phyloP scores from a whole-genome alignment of 2,888 invertebrate species.

The Calameuta filiformis region DNA sequence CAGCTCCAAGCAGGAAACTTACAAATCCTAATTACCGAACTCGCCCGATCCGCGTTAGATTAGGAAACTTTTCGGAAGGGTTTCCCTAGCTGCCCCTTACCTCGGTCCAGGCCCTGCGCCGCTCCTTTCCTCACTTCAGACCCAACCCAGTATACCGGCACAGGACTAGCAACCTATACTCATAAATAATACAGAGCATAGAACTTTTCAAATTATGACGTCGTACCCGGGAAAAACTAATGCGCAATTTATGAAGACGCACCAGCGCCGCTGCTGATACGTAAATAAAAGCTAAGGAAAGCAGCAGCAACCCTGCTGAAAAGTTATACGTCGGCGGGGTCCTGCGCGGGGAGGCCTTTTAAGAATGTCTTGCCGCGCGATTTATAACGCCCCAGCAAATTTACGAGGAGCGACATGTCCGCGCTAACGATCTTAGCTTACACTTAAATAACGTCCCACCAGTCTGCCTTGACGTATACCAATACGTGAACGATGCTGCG shows the following conservation, averaged over 20 bases:
- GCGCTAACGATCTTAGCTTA: constrained; percentile 20
- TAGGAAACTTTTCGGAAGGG: constrained; percentile 22
- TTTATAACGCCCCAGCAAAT: constrained; percentile 31
- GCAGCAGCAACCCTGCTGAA: constrained; percentile 1
- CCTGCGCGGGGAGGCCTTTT: constrained; percentile 13
- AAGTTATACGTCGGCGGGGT: neutral
- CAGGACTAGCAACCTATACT: constrained; percentile 19
- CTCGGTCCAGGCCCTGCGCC: too few species aligned
- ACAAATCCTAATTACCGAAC: constrained; percentile 33
- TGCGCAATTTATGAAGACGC: constrained; percentile 44
- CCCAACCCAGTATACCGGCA: too few species aligned
- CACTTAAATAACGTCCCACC: neutral
- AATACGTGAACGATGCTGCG: neutral
- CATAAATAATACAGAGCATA: constrained; percentile 39
- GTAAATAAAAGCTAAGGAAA: constrained; percentile 33
- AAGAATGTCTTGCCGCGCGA: constrained; percentile 25
- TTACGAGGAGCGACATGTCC: constrained; percentile 32
- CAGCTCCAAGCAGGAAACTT: neutral
- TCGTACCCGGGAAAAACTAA: constrained; percentile 27
- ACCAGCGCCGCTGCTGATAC: constrained; percentile 32
- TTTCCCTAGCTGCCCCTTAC: constrained; percentile 5
- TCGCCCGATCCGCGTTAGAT: constrained; percentile 28
- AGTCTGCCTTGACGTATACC: neutral
- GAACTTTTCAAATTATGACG: constrained; percentile 42
- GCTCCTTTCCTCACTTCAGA: neutral